These are phyloP conservation scores for Pseudolaguvia tuberculata DNA, from an alignment of 2,113 vertebrate species.

Conservation along the genomic window DNA sequence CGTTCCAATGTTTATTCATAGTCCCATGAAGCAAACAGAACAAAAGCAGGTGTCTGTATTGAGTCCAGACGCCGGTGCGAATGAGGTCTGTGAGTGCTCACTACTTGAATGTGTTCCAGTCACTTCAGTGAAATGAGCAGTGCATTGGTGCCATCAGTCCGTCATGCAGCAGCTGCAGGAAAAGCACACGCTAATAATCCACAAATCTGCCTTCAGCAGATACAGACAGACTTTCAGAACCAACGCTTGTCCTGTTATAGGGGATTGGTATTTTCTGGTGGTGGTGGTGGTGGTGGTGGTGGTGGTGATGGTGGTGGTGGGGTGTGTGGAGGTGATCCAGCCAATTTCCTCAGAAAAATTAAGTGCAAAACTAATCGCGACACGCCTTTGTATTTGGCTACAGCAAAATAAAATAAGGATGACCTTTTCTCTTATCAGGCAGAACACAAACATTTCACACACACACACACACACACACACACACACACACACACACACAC, in stretches of 20 bases:
- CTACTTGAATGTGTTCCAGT: conserved; percentile 25
- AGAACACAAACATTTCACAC: conserved; percentile 19
- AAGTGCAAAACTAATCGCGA: conserved; percentile 11
- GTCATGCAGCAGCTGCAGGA: conserved; percentile 7
- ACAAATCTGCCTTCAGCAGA: conserved; percentile 27
- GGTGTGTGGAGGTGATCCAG: neutral
- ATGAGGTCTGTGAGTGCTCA: neutral
- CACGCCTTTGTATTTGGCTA: conserved; percentile 35
- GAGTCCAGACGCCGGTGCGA: neutral
- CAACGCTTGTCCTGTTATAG: neutral
- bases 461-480: neutral
- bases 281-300: no score
- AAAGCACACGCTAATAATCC: conserved; percentile 28
- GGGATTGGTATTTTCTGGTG: no score
- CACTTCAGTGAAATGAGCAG: conserved; percentile 33
- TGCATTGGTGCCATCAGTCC: conserved; percentile 14
- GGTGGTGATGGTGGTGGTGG: no score
- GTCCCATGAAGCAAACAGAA: conserved; percentile 8
- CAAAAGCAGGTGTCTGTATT: neutral
- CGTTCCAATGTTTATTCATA: conserved; percentile 2
- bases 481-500: conserved; percentile 1
- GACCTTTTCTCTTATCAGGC: conserved; percentile 32
- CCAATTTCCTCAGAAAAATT: neutral
- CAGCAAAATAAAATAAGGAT: conserved; percentile 29
- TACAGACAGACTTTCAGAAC: neutral